Base-by-base conservation (phyloP, 2,113 vertebrate genomes). In the Globicephala melas region DNA sequence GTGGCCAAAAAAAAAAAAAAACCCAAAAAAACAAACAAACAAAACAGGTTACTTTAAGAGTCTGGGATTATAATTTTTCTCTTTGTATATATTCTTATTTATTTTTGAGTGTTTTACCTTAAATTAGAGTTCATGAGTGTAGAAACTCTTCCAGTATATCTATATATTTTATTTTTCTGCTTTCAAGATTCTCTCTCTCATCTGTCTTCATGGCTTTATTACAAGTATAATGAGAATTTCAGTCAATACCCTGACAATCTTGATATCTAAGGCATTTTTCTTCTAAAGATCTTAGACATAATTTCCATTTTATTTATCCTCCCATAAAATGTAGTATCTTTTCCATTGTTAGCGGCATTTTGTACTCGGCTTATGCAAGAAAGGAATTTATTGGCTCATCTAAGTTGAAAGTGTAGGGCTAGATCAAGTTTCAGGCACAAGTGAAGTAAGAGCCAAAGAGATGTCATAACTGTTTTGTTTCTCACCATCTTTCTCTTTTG, bases 161-260 rank as follows among this genome's bases (percentile, higher is more conserved):
- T 58, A 31, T 60, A 38, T 86, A 60, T 94, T 88, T 89, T 92
- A 67, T 86, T 79, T 97, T 97, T 74, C 53, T 80, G 17, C 23
- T 88, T 6, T 93, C 31, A 63, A 74, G 31, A 53, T 85, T 85
- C 50, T 86, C 36, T 91, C 38, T 88, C 38, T 83, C 53, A 38
- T 33, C 28, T 63, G 10, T 95, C 80, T 94, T 95, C 26, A 90
- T 80, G 38, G 25, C 26, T 85, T 68, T 90, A 62, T 94, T 95
- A 90, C 13, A 53, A 80, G 90, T 92, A 70, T 83, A 44, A 83
- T 90, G 38, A 86, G 47, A 73, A 73, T 90, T 98, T 95, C 60
- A 63, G 68, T 94, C 60, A 93, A 38, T 13, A 33, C 13, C 28
- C 10, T 79, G n/a, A 63, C 84, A 50, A 84, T 63, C 41, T 83